These are phyloP conservation scores for Dicrostonyx torquatus DNA, from an alignment of 2,797 vertebrate genomes.

Conservation along the genomic window DNA sequence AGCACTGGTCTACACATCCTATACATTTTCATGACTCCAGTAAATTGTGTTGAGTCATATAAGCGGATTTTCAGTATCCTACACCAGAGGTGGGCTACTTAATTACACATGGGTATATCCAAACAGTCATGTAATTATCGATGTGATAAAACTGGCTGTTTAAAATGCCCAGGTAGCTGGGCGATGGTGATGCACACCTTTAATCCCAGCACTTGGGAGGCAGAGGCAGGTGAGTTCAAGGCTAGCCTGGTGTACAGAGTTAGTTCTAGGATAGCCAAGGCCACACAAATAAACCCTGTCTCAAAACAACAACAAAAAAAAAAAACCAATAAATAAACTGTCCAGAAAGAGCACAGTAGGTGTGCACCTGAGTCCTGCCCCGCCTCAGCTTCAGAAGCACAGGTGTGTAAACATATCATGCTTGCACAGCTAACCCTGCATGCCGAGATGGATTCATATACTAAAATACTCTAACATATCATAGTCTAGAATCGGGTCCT, in stretches of 20 bases:
- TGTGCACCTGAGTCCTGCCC: background rate
- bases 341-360: background rate
- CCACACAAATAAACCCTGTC: background rate
- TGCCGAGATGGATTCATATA: background rate
- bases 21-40: background rate
- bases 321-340: background rate
- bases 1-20: background rate
- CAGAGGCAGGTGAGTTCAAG: background rate
- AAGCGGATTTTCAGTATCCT: background rate
- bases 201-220: background rate
- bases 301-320: background rate
- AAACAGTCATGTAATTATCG: background rate
- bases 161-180: background rate
- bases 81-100: background rate
- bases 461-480: background rate
- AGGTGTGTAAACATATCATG: background rate
- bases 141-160: slow-evolving; percentile 1
- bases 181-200: background rate
- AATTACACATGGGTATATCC: background rate
- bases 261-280: background rate
- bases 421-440: background rate
- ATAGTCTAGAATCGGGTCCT: slow-evolving; percentile 10
- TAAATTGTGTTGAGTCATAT: background rate
- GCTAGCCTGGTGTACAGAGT: background rate
- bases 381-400: background rate